These are phyloP conservation scores for Caretta caretta DNA, from an alignment of 2,113 vertebrate genomes.

Conservation along the genomic window DNA sequence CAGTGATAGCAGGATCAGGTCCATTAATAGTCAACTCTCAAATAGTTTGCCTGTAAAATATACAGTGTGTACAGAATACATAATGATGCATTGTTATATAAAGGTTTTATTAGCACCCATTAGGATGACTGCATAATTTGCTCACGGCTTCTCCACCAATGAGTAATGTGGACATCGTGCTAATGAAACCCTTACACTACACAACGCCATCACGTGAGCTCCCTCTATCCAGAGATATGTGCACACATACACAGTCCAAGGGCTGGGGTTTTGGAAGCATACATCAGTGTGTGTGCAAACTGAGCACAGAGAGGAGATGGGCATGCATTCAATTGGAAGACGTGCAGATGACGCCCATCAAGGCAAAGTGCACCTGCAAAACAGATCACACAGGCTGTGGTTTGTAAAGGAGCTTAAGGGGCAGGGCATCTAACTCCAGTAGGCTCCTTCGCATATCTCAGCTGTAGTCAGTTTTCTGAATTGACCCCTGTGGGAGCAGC, in stretches of 20 bases:
- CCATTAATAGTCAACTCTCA: accelerated
- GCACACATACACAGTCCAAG: not conserved
- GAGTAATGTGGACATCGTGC: not conserved
- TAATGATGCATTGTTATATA: accelerated
- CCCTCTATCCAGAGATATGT: not conserved
- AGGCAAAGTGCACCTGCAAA: not conserved
- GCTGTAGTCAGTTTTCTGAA: too few relatives aligned
- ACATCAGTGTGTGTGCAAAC: not conserved
- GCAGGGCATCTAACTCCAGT: not conserved
- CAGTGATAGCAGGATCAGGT: not conserved
- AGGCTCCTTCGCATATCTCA: too few relatives aligned
- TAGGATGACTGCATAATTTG: not conserved
- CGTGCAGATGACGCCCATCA: not conserved
- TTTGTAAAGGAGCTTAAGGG: not conserved
- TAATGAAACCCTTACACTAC: not conserved
- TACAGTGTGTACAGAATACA: accelerated
- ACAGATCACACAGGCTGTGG: too few relatives aligned
- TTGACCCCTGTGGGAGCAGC: too few relatives aligned
- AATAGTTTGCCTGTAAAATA: not conserved
- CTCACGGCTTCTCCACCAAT: not conserved
- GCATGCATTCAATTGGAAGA: not conserved
- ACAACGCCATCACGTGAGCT: not conserved
- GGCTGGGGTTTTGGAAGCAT: not conserved
- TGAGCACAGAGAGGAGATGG: not conserved
- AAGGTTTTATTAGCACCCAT: not conserved